Evolutionary conservation across 2,888 invertebrate genomes (phyloP).

Genomic region (Drosophila ochracea): DNA sequence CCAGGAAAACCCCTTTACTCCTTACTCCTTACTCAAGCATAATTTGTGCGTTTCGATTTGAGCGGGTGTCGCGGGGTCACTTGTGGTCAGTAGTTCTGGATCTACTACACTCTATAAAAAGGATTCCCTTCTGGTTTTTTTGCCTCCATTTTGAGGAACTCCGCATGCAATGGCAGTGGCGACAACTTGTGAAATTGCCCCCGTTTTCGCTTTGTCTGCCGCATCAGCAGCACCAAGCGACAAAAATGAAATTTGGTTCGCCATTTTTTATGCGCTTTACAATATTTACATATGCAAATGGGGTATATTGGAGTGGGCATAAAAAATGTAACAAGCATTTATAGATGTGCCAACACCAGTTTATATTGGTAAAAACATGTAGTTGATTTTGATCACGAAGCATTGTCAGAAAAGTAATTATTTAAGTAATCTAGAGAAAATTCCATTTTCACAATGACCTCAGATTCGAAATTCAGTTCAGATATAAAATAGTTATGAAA

Average conservation of each 20-base stretch:
- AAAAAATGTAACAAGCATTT: not conserved
- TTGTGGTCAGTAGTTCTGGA: constrained; percentile 4
- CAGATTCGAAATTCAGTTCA: not conserved
- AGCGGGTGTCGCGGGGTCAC: not conserved
- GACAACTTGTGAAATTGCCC: constrained; percentile 44
- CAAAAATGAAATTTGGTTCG: constrained; percentile 56
- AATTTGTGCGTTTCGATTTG: constrained; percentile 45
- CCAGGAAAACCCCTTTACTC: constrained; percentile 55
- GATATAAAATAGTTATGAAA: not conserved
- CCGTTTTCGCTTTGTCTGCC: constrained; percentile 42
- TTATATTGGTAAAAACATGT: not conserved
- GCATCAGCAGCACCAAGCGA: constrained; percentile 44
- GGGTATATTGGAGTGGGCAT: constrained; percentile 8
- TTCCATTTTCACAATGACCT: not conserved
- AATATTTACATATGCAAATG: not conserved
- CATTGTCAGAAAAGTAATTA: not conserved
- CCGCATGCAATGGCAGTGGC: constrained; percentile 25
- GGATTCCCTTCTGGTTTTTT: constrained; percentile 1
- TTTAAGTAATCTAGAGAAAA: not conserved
- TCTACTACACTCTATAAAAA: constrained; percentile 27
- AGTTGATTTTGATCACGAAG: not conserved
- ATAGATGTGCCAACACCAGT: not conserved
- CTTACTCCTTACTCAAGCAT: constrained; percentile 15
- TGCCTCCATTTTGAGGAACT: constrained; percentile 26
- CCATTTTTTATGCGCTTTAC: constrained; percentile 28